Evolutionary conservation across 2,113 vertebrate genomes (phyloP).

Genomic region (Pseudopipra pipra): DNA sequence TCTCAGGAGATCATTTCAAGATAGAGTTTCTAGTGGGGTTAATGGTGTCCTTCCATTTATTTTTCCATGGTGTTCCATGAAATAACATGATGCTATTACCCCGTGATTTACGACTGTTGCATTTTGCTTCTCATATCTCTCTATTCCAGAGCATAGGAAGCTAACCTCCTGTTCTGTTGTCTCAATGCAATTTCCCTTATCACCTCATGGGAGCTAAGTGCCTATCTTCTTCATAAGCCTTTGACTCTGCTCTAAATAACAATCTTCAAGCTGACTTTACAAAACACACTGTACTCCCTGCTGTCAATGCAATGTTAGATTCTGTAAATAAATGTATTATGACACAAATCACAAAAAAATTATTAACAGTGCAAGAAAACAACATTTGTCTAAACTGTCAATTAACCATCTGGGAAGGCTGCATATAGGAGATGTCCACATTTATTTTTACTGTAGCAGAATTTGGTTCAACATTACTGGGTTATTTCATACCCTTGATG

Average conservation of each 20-base stretch:
- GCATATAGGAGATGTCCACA: neutral
- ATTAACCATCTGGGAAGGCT: neutral
- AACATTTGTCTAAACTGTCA: neutral
- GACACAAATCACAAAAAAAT: neutral
- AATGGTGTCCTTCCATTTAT: neutral
- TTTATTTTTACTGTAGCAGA: neutral
- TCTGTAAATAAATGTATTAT: neutral
- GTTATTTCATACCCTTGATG: neutral
- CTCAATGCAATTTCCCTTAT: conserved; percentile 44
- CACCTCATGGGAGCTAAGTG: conserved; percentile 1
- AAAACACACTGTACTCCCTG: neutral
- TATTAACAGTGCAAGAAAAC: conserved; percentile 1
- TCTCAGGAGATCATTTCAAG: neutral
- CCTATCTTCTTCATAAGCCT: neutral
- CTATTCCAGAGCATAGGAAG: neutral
- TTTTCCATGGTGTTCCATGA: neutral
- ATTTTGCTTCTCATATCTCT: neutral
- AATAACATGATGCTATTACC: neutral
- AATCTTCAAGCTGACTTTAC: neutral
- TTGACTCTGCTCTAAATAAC: conserved; percentile 43
- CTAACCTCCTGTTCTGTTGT: conserved; percentile 13
- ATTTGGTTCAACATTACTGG: neutral
- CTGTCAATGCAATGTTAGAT: neutral
- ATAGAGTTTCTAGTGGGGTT: neutral
- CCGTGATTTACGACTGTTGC: neutral